Evolutionary conservation across 2,113 vertebrate species (phyloP), one percentile per base, ranked within the genome.

Genomic region (Perognathus longimembris): DNA sequence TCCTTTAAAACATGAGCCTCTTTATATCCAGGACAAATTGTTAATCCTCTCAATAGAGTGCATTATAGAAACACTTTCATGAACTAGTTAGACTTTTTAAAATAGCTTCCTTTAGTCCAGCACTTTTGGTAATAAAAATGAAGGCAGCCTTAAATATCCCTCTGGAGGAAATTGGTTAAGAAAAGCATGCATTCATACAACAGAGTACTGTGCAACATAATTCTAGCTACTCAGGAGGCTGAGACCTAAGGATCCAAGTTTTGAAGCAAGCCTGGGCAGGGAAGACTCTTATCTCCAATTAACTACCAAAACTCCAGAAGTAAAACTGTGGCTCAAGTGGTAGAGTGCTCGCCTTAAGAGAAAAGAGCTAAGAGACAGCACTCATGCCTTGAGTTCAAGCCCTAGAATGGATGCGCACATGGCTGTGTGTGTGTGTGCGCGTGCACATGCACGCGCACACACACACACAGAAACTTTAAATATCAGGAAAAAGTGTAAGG

Each of bases 121-220:
- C 50, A 89, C 67, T 61, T 84, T 54, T 69, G 22, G 7, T 45
- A 74, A 80, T 76, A 80, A 89, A 86, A 71, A 92, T 54, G 42
- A 79, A 75, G 76, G 50, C 79, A 86, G 45, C 18, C 57, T 34
- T n/a, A 63, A 88, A 42, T 20, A 38, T 59, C 34, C 57, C 38
- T 64, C 67, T 73, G 8, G 61, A 91, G 32, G 40, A 94, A 86
- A 80, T 28, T 54, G 57, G 30, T 45, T 73, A 83, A 86, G 88
- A 73, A 57, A 73, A 70, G 28, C 36, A 93, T 40, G 42, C 28
- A 73, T 21, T 78, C 42, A 81, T 3, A 30, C 15, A 59, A 21
- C 3, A 24, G 40, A 69, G 69, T 14, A 28, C 7, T 20, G 34
- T 20, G 24, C 0, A 5, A 67, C 18, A 6, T 3, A 54, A 54